Evolutionary conservation across 2,797 vertebrate species (phyloP).

Genomic region (Picus viridis): DNA sequence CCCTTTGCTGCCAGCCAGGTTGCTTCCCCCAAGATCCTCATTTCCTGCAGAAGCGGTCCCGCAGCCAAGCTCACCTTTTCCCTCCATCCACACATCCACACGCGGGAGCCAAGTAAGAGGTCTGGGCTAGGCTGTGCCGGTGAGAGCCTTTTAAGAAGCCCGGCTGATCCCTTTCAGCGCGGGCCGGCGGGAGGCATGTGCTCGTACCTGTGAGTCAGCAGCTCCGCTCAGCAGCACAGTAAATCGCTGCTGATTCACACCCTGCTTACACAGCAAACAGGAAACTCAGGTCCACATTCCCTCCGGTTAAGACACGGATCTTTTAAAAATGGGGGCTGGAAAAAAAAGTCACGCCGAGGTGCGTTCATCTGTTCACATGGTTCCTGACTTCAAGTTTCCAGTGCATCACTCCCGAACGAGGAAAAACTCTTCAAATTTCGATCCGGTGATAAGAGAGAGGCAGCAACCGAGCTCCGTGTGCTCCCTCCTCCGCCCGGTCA

Average conservation of each 20-base stretch:
- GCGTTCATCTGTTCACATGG: constrained; percentile 58
- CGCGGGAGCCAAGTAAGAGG: not conserved
- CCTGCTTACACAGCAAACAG: constrained; percentile 64
- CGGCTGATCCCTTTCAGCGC: not conserved
- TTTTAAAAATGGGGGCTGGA: not conserved
- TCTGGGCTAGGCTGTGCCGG: not conserved
- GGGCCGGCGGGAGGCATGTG: constrained; percentile 45
- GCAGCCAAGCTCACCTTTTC: constrained; percentile 29
- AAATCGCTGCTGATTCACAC: constrained; percentile 67
- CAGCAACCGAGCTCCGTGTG: not conserved
- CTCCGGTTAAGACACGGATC: constrained; percentile 63
- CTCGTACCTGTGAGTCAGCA: constrained; percentile 76
- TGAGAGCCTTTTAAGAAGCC: constrained; percentile 51
- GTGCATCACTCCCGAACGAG: constrained; percentile 56
- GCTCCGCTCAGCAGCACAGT: constrained; percentile 63
- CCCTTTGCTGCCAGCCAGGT: not conserved
- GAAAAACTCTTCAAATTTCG: constrained; percentile 48
- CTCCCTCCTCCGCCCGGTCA: not conserved
- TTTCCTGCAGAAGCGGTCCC: rapidly evolving
- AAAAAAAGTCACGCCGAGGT: constrained; percentile 6
- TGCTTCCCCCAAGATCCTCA: not conserved
- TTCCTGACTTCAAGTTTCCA: constrained; percentile 73
- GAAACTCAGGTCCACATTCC: constrained; percentile 70
- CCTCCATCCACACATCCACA: constrained; percentile 44
- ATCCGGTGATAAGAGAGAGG: not conserved